Evolutionary conservation across 2,797 vertebrate genomes (phyloP).

Genomic region (Hypotaenidia okinawae): DNA sequence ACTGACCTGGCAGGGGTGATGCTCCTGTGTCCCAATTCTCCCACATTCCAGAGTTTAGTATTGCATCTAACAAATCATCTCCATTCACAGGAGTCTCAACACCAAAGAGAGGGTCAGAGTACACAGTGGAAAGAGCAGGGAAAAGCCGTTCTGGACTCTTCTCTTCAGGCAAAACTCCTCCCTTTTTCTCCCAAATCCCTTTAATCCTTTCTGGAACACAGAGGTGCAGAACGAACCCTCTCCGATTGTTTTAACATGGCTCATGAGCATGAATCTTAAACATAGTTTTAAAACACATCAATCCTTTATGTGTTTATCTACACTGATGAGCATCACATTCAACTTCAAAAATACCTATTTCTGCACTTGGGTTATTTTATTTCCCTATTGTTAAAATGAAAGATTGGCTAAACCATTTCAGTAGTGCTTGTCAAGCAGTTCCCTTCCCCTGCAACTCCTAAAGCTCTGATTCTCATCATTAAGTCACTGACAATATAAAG

Average conservation of each 20-base stretch:
- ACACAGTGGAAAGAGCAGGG: rapidly evolving
- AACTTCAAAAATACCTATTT: constrained; percentile 44
- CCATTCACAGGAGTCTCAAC: not conserved
- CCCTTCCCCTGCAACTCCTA: constrained; percentile 44
- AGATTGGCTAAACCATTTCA: constrained; percentile 41
- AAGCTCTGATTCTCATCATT: constrained; percentile 52
- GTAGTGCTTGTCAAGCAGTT: constrained; percentile 19
- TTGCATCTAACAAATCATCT: not conserved
- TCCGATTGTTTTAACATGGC: not conserved
- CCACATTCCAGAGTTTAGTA: not conserved
- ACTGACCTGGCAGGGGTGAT: not conserved
- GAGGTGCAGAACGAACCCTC: not conserved
- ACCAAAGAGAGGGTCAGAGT: not conserved
- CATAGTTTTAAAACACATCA: not conserved
- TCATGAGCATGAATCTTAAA: not conserved
- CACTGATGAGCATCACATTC: constrained; percentile 40
- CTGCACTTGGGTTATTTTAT: constrained; percentile 55
- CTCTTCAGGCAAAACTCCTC: not conserved
- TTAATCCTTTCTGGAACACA: not conserved
- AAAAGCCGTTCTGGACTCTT: not conserved
- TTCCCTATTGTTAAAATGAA: constrained; percentile 54
- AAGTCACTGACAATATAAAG: constrained; percentile 49
- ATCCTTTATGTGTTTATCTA: constrained; percentile 31
- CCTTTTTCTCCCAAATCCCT: not conserved
- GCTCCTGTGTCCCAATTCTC: not conserved